Base-by-base conservation (phyloP, 1,140 invertebrate genomes). In the Schlechtendalia chinensis region DNA sequence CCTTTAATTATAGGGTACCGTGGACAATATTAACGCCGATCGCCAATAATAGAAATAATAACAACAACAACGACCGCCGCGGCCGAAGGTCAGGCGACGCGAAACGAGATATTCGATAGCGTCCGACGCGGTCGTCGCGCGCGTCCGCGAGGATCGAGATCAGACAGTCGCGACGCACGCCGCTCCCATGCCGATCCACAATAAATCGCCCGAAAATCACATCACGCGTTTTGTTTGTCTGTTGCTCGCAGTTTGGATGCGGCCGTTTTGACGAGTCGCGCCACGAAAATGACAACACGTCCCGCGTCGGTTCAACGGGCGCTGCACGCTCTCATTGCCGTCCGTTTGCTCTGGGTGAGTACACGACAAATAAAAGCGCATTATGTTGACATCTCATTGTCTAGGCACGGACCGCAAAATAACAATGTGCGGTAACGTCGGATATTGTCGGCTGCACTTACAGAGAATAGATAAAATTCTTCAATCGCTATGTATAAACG, bases 201-300 rank as follows among this genome's bases (percentile, higher is more conserved):
- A n/a, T n/a, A n/a, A n/a, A n/a, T n/a, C n/a, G n/a, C n/a, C n/a
- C n/a, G n/a, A n/a, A n/a, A n/a, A n/a, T n/a, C n/a, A n/a, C n/a
- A n/a, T n/a, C n/a, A n/a, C n/a, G n/a, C n/a, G n/a, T n/a, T n/a
- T n/a, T n/a, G n/a, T n/a, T n/a, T n/a, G n/a, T n/a, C n/a, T 75
- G n/a, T 54, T 58, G 24, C 58, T n/a, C 50, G 1, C 39, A 79
- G 75, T 79, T 63, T 79, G 75, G 59, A 79, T 79, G 75, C 58
- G 45, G 56, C 61, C 56, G 75, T 79, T 63, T 63, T 59, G 56
- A 58, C 63, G 32, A 63, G n/a, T 59, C 24, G 27, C 50, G 27
- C 0, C 24, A 27, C 58, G 45, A 79, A 79, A 72, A 79, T 79
- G 75, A 61, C 24, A 79, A 79, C 63, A 63, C 47, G 75, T 50